These are phyloP conservation scores for Papilio polytes DNA, from an alignment of 1,140 invertebrate genomes.

Conservation along the genomic window DNA sequence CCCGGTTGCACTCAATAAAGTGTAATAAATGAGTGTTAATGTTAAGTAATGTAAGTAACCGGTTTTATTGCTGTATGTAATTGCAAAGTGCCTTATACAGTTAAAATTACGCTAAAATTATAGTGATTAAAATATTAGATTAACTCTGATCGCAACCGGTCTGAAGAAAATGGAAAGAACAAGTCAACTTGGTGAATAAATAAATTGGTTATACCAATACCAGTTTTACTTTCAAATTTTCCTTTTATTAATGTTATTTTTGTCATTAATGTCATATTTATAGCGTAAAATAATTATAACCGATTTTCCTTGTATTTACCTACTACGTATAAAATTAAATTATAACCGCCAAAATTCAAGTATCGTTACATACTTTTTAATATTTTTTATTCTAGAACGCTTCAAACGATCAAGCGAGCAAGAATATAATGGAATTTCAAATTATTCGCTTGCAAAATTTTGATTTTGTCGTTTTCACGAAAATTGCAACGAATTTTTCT, in stretches of 20 bases:
- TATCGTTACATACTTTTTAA: too few species aligned
- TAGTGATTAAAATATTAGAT: background rate
- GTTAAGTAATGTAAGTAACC: background rate
- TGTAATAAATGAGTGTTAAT: background rate
- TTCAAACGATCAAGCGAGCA: too few species aligned
- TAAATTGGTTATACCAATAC: background rate
- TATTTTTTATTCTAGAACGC: too few species aligned
- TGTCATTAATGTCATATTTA: background rate
- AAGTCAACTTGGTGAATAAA: background rate
- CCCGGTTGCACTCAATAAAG: constrained; percentile 26
- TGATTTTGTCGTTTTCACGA: too few species aligned
- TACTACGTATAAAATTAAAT: background rate
- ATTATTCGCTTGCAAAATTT: too few species aligned
- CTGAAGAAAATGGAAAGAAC: background rate
- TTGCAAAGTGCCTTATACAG: background rate
- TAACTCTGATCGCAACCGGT: background rate
- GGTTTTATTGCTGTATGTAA: background rate
- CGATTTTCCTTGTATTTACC: background rate
- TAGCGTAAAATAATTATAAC: background rate
- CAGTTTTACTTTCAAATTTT: background rate
- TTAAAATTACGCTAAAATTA: background rate
- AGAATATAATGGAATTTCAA: too few species aligned
- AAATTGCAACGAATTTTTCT: too few species aligned
- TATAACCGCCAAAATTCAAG: background rate
- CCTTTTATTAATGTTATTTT: background rate